These are phyloP conservation scores for Rhagologus leucostigma DNA, from an alignment of 2,113 vertebrate species.

Conservation along the genomic window DNA sequence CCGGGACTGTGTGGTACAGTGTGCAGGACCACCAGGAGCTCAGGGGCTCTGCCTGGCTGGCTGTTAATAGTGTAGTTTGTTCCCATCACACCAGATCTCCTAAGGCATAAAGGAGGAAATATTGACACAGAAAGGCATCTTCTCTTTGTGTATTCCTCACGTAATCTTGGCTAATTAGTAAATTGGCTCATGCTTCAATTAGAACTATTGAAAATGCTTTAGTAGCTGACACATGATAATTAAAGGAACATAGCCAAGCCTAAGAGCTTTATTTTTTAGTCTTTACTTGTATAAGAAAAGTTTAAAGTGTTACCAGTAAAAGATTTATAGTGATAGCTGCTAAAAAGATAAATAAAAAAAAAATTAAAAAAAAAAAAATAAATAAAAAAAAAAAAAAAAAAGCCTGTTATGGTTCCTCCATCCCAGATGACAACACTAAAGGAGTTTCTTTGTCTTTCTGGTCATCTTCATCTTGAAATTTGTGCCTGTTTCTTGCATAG, in stretches of 20 bases:
- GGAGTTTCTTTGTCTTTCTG: neutral
- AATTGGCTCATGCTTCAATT: slow-evolving; percentile 49
- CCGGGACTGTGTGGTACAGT: rapidly evolving
- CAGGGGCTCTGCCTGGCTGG: neutral
- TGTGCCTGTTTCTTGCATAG: neutral
- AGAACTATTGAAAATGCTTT: slow-evolving; percentile 45
- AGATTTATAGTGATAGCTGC: neutral
- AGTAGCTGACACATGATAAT: slow-evolving; percentile 23
- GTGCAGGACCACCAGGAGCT: neutral
- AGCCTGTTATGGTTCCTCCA: neutral
- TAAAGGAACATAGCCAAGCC: slow-evolving; percentile 14
- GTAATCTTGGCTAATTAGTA: slow-evolving; percentile 50
- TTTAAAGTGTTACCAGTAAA: neutral
- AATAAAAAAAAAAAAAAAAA: neutral
- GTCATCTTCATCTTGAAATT: neutral
- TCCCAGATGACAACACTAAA: neutral
- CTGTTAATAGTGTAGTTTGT: neutral
- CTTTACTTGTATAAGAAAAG: neutral
- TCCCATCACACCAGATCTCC: neutral
- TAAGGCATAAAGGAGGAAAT: slow-evolving; percentile 1
- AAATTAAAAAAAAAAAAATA: neutral
- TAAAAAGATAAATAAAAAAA: neutral
- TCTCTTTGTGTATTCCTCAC: slow-evolving; percentile 15
- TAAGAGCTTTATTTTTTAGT: neutral
- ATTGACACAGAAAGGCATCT: slow-evolving; percentile 3